phyloP scores from a whole-genome alignment of 2,113 vertebrate genomes.

The Dipodomys stephensi region DNA sequence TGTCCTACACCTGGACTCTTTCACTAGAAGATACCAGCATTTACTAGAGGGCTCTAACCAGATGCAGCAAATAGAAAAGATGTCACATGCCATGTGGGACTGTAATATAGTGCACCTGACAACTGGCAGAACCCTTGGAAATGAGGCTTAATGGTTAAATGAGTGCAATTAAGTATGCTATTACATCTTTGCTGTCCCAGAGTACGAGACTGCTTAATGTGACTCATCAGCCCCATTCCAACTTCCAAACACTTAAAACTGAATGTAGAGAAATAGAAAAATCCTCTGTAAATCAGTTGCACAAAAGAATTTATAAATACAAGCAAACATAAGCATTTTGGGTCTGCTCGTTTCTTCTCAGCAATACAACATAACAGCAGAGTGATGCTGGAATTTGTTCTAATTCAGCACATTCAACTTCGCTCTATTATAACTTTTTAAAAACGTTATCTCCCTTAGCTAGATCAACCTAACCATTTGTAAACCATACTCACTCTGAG shows the following conservation, averaged over 20 bases:
- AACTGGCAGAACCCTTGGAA: constrained; percentile 71
- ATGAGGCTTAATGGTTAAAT: constrained; percentile 70
- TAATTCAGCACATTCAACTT: constrained; percentile 42
- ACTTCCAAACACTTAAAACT: constrained; percentile 61
- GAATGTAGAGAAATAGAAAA: constrained; percentile 60
- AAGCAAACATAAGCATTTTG: constrained; percentile 58
- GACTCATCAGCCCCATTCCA: constrained; percentile 60
- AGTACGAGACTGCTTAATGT: constrained; percentile 53
- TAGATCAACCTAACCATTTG: constrained; percentile 37
- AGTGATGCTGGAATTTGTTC: constrained; percentile 14
- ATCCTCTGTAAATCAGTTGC: constrained; percentile 17
- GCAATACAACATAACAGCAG: background rate
- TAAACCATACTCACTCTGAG: background rate
- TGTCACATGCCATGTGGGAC: constrained; percentile 63
- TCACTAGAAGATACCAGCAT: constrained; percentile 26
- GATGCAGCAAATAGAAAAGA: constrained; percentile 70
- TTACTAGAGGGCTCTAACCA: constrained; percentile 62
- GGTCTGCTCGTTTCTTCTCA: constrained; percentile 6
- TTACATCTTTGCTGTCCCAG: constrained; percentile 59
- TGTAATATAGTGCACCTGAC: constrained; percentile 63
- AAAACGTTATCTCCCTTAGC: background rate
- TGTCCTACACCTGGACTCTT: constrained; percentile 68
- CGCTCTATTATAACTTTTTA: constrained; percentile 2
- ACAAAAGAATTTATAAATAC: constrained; percentile 67
- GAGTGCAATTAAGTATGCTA: constrained; percentile 66